These are phyloP conservation scores for Pachyseris speciosa DNA, from an alignment of 64 coral and sea anemone species.

Conservation along the genomic window DNA sequence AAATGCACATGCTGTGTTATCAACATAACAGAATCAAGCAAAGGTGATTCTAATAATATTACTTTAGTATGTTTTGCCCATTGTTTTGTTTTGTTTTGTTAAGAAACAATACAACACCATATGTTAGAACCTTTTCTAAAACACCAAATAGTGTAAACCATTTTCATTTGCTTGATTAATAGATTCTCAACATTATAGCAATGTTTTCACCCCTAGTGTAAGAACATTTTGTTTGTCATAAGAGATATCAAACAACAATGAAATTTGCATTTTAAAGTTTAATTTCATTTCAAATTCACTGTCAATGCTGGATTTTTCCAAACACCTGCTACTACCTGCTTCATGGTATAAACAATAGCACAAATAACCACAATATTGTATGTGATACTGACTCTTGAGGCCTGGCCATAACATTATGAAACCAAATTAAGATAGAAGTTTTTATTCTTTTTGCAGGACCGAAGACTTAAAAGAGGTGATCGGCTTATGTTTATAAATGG, in stretches of 20 bases:
- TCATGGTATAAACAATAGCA: constrained; percentile 5
- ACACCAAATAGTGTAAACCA: background rate
- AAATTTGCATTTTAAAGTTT: constrained; percentile 12
- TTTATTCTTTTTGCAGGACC: constrained; percentile 44
- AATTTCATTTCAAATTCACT: constrained; percentile 5
- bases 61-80: background rate
- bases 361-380: background rate
- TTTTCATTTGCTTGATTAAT: background rate
- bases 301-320: background rate
- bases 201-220: background rate
- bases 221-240: background rate
- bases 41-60: background rate
- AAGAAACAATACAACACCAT: background rate
- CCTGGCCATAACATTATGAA: background rate
- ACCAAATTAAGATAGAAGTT: background rate
- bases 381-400: background rate
- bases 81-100: background rate
- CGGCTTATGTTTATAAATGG: constrained; percentile 79
- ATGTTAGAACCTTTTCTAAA: background rate
- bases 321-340: constrained; percentile 38
- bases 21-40: background rate
- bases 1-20: no score
- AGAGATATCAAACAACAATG: background rate
- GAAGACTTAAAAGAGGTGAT: constrained; percentile 66
- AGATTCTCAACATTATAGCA: background rate